Conservation (phyloP, 2,888 invertebrate species). For the Athetis lepigone region DNA sequence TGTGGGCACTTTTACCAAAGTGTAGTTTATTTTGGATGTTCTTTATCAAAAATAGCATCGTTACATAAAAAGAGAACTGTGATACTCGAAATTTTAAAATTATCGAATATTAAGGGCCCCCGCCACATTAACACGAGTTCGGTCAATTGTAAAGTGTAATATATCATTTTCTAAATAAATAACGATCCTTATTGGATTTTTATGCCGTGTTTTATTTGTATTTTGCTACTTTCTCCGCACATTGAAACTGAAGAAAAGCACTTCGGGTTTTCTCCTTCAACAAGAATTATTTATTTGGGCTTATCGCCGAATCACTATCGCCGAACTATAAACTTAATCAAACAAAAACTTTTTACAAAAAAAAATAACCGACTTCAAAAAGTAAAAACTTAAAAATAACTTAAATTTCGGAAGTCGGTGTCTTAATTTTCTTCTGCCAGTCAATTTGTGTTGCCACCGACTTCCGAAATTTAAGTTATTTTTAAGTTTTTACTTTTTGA, state of each 20-base stretch:
- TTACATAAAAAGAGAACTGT: constrained; percentile 63
- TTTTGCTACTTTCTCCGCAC: not conserved
- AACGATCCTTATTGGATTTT: constrained; percentile 89
- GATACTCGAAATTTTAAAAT: constrained; percentile 66
- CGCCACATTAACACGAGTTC: constrained; percentile 79
- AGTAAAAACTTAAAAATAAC: too few species aligned
- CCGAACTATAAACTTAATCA: too few species aligned
- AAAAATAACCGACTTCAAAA: too few species aligned
- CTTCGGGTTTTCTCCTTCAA: not conserved
- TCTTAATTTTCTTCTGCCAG: too few species aligned
- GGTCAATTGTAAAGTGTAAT: constrained; percentile 90
- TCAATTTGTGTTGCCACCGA: too few species aligned
- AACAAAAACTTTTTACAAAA: too few species aligned
- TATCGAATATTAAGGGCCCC: constrained; percentile 62
- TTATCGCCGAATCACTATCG: too few species aligned
- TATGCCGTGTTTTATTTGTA: constrained; percentile 76
- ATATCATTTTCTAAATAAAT: constrained; percentile 89
- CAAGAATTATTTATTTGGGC: too few species aligned
- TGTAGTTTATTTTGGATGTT: constrained; percentile 63
- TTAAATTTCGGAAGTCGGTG: too few species aligned
- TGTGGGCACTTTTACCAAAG: constrained; percentile 53
- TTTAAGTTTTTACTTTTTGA: too few species aligned
- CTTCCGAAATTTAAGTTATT: too few species aligned
- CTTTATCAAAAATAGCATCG: constrained; percentile 59
- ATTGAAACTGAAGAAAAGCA: not conserved